Evolutionary conservation across 2,797 vertebrate species (phyloP), one percentile per base, ranked within the genome.

Genomic region (Bovichtus diacanthus): DNA sequence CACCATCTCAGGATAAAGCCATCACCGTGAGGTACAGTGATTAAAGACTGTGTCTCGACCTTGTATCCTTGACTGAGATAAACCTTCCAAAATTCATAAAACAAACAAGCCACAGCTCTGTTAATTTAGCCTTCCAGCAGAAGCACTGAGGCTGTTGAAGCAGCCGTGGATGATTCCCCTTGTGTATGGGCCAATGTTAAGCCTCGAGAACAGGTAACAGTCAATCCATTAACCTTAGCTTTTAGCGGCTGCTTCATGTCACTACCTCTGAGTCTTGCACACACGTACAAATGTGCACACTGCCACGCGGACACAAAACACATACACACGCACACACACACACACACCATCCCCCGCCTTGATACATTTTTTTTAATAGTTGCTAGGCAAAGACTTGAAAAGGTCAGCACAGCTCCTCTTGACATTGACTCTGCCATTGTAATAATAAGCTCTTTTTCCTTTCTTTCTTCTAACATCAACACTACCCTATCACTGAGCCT

Each of bases 191-290:
- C 84, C 89, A 93, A 91, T 94, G 94, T 95, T 95, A 96, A 94
- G 94, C 95, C 91, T 95, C 85, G 87, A 94, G 94, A 95, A 90
- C 97, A 97, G 96, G 96, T 97, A 98, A 96, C 97, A 98, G 95
- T 96, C 97, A 99, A 96, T 97, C 97, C 97, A 99, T 99, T 99
- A 99, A 98, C 98, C 97, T 98, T 95, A 96, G 96, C 95, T 96
- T 97, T 96, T 95, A 95, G 93, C 90, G 79, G 94, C 94, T 94
- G 95, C 96, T 92, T 92, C 93, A 90, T 95, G 94, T 96, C 95
- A 92, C 93, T 93, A 76, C 94, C 95, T 94, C 94, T 84, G 83
- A 93, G 93, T 92, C 88, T 93, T 93, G 91, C 76, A 90, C 93
- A 82, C 90, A 88, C 82, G 86, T 60, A 87, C 62, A 83, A 78